Evolutionary conservation across 2,797 vertebrate species (phyloP).

Genomic region (Phalanger gymnotis): DNA sequence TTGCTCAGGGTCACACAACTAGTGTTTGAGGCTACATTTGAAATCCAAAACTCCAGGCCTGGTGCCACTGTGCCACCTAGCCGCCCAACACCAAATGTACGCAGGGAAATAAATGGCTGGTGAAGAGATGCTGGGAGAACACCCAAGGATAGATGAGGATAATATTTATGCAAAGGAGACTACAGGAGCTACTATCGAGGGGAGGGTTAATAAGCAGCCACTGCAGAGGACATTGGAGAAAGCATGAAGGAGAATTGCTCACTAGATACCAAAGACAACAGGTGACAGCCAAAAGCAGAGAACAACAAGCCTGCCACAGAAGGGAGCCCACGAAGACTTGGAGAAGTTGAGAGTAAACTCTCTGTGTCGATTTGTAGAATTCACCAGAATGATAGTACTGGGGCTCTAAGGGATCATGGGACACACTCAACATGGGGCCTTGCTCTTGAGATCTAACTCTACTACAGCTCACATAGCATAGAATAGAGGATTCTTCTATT

Average conservation of each 20-base stretch:
- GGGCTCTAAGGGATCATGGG: background rate
- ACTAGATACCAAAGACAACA: background rate
- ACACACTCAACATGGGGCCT: background rate
- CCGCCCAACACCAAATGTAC: background rate
- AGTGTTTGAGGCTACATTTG: no score
- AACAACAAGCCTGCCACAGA: background rate
- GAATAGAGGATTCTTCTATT: background rate
- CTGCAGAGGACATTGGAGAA: background rate
- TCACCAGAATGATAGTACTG: background rate
- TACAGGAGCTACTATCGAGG: background rate
- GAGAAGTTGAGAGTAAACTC: background rate
- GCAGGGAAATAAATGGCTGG: background rate
- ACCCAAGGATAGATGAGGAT: background rate
- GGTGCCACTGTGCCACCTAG: background rate
- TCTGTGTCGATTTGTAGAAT: background rate
- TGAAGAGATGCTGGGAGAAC: background rate
- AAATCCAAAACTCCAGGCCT: no score
- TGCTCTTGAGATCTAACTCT: background rate
- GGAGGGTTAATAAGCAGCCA: background rate
- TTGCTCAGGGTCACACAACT: no score
- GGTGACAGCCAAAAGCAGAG: background rate
- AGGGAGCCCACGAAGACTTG: background rate
- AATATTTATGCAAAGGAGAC: background rate
- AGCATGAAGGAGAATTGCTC: background rate
- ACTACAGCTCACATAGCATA: background rate